Evolutionary conservation across 2,797 vertebrate species (phyloP), one percentile per base, ranked within the genome.

Genomic region (Rhyacichthys aspro): DNA sequence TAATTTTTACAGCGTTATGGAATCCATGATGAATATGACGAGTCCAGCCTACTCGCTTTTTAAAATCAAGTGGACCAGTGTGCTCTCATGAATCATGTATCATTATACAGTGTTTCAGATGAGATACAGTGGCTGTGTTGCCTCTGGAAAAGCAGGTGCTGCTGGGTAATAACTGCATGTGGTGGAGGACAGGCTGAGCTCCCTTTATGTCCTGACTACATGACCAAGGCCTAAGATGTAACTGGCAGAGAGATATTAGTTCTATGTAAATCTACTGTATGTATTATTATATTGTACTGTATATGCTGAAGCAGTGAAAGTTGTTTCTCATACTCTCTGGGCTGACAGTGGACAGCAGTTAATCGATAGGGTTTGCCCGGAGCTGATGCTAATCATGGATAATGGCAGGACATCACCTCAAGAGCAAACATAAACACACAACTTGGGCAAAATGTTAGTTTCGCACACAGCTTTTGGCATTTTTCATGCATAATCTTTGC

Each of bases 1-100:
- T 19, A 55, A 33, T 61, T 59, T 60, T 54, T 61, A 47, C 46
- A 61, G 63, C 41, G 34, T 43, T 17, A 32, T 63, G 46, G 39
- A 44, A 47, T n/a, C 12, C 36, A 59, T 68, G 55, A 76, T 78
- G 46, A 61, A 70, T 70, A 60, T 57, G 23, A 73, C 16, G 52
- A 32, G 39, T 53, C 7, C 47, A 45, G 19, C 55, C 63, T 47
- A 59, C 49, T 63, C 46, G 11, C 46, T 56, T 72, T 54, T 65
- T 43, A 56, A 55, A 68, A 63, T 55, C 55, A 72, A 74, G 43
- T 57, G 34, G 19, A 59, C 56, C n/a, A n/a, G 23, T 39, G 41
- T 74, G 67, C 66, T 45, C 73, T 62, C 61, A 83, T 84, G 49
- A 83, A 81, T 82, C 53, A 79, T 79, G 74, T 58, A 76, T 65